Base-by-base conservation (phyloP, 2,888 invertebrate genomes). In the Andrena fulva region DNA sequence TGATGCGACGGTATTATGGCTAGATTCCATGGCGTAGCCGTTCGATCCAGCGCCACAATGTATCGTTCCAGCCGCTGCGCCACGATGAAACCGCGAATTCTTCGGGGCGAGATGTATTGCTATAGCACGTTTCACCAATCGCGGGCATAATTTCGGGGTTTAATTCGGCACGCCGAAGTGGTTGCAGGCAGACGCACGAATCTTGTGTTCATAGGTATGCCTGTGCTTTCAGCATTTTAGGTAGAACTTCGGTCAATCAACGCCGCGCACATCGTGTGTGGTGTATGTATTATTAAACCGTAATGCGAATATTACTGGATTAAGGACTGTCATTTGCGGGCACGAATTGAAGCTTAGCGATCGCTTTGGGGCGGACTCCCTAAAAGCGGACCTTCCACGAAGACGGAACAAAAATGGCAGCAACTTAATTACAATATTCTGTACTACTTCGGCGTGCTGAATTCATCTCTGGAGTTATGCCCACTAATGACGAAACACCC, bases 1-100 rank as follows among this genome's bases (percentile, higher is more conserved):
- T 64, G 85, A 79, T 85, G 80, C 82, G 80, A 77, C 72, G 82
- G 24, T 80, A 75, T 85, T 80, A 80, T 70, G 16, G 80, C 78
- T 33, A 72, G 70, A 70, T 67, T 50, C 50, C 48, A 35, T 35
- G 60, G 27, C 29, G 24, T 52, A 31, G 29, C 31, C 63, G 76
- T 63, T 54, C 67, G 68, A 31, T 31, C 7, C 50, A 0, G n/a
- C 33, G 52, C 27, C n/a, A 64, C 20, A n/a, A 20, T 29, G 20
- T 42, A 48, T 54, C 42, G 42, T 54, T 56, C 20, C 24, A 27
- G 10, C 24, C 24, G 27, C 16, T 42, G 42, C 42, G 42, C 42
- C 42, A 1, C 16, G 42, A 42, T 42, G 42, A 42, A 42, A 42
- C 42, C 42, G 42, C 42, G 42, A 42, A 42, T 42, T 42, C 42